Evolutionary conservation across 2,888 invertebrate species (phyloP), one percentile per base, ranked within the genome.

Genomic region (Latrodectus hesperus): DNA sequence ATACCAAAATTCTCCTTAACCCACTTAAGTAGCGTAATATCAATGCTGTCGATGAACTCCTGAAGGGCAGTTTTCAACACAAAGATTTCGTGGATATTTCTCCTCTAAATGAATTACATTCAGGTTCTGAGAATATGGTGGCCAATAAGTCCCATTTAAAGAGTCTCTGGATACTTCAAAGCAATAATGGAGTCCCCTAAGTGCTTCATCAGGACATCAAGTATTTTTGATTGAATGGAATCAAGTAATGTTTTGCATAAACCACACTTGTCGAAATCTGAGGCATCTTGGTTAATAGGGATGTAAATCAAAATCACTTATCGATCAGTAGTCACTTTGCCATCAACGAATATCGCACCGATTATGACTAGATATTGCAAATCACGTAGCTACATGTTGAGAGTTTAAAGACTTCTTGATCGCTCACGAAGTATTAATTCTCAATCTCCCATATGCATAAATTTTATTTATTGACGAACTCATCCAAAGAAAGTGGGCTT

Each of bases 41-140:
- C 9, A 16, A 73, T 1, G 52, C 38, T 67, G 68, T 22, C 73
- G 49, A 64, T 79, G 75, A 84, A 5, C 49, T 55, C 73, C 53
- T 78, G 52, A 53, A 78, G 2, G 73, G 73, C 73, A 53, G 73
- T 73, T 73, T 53, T 53, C 73, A 53, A 17, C 53, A 5, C 53
- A 73, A 53, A 6, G 52, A 73, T n/a, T 53, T 73, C n/a, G 53
- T 51, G 6, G 73, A 55, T 51, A 73, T 73, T 73, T 73, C 17
- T 14, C 76, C 68, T 38, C 26, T 2, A 73, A 73, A 52, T 49
- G 16, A 11, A 1, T 49, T 3, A 5, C 53, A 6, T 52, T 74
- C 64, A 65, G 52, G 53, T 73, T 64, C 74, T 22, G 65, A 75
- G 55, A 49, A 73, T 49, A 49, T n/a, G n/a, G 73, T 11, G 26